A percentile compares a stretch with the other conserved stretches of the same genome.
phyloP scores from a whole-genome alignment of 2,888 invertebrate species.

The Sinhomidia bicolor region DNA sequence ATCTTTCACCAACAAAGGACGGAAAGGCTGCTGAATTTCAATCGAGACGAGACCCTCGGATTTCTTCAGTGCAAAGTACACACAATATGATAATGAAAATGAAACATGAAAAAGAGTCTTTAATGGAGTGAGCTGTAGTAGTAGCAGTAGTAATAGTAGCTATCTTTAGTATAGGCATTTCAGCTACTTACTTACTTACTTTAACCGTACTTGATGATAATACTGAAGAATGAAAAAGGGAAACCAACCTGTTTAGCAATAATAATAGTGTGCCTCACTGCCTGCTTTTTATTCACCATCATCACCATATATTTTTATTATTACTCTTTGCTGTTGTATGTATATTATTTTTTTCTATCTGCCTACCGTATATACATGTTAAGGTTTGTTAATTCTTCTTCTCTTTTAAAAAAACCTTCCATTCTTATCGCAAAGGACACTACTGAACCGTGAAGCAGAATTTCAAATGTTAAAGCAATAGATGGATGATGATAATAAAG shows the following conservation, averaged over 20 bases:
- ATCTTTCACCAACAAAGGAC: constrained; percentile 38
- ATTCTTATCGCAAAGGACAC: constrained; percentile 26
- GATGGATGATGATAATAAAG: constrained; percentile 28
- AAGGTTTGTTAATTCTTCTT: constrained; percentile 37
- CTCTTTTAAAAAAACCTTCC: constrained; percentile 4
- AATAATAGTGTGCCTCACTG: neutral
- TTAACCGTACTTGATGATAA: neutral
- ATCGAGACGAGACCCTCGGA: neutral
- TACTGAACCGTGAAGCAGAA: constrained; percentile 46
- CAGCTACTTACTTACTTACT: neutral
- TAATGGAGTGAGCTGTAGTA: constrained; percentile 20
- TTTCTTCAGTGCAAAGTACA: neutral
- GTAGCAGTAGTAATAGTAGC: no score
- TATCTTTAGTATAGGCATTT: no score
- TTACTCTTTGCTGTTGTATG: neutral
- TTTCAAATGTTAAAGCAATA: constrained; percentile 16
- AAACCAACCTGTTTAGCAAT: constrained; percentile 40
- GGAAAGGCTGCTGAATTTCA: neutral
- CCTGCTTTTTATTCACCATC: neutral
- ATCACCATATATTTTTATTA: neutral
- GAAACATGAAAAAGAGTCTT: neutral
- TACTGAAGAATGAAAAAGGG: neutral
- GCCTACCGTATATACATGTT: neutral
- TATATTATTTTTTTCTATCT: no score
- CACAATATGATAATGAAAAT: constrained; percentile 19